These are phyloP conservation scores for Pampusana beccarii DNA, from an alignment of 2,113 vertebrate species.

Conservation along the genomic window DNA sequence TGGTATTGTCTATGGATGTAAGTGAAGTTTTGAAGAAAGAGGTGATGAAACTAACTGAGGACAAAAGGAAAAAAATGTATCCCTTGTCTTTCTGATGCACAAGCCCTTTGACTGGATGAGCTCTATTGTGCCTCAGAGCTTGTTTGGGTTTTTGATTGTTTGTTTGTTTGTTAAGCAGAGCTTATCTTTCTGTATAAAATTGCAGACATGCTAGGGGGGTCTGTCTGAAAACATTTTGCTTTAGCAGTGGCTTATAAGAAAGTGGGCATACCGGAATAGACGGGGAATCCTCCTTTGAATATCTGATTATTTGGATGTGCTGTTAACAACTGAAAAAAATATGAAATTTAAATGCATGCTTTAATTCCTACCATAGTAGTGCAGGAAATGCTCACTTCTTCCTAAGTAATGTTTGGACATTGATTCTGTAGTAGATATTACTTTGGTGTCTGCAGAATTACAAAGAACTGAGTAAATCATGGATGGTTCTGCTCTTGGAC, in stretches of 20 bases:
- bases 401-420: fast-evolving
- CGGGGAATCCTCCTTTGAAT: conserved; percentile 34
- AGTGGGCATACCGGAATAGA: not conserved
- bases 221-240: not conserved
- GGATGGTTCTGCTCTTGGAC: not conserved
- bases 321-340: conserved; percentile 51
- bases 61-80: not conserved
- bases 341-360: conserved; percentile 45
- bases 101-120: not conserved
- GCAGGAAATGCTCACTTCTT: conserved; percentile 7
- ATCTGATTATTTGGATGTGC: conserved; percentile 59
- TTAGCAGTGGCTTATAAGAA: not conserved
- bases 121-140: not conserved
- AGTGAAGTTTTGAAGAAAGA: not conserved
- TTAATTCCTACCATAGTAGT: conserved; percentile 61
- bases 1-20: not conserved
- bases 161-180: not conserved
- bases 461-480: not conserved
- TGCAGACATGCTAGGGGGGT: not conserved
- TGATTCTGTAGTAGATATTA: not conserved
- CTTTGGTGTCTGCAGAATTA: not conserved
- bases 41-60: not conserved
- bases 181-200: not conserved
- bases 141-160: fast-evolving
- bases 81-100: not conserved